A percentile compares a stretch with the other conserved stretches of the same genome.
These are phyloP conservation scores for Aythya baeri DNA, from an alignment of 2,113 vertebrate genomes.

Conservation along the genomic window DNA sequence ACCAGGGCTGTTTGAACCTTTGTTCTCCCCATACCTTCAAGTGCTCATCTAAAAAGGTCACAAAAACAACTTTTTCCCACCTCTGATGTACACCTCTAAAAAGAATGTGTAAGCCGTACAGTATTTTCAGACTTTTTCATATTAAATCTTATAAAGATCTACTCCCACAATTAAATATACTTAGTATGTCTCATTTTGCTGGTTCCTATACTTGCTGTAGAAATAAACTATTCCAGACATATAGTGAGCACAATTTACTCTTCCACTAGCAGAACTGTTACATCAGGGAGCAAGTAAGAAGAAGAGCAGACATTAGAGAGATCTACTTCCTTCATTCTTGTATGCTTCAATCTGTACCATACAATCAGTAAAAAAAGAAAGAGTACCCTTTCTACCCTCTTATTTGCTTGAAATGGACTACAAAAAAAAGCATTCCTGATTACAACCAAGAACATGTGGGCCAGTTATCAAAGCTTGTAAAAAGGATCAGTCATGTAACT, in stretches of 20 bases:
- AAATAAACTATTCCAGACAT: not conserved
- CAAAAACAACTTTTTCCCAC: not conserved
- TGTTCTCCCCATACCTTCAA: not conserved
- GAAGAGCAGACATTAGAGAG: not conserved
- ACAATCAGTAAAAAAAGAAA: not conserved
- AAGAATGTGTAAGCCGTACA: not conserved
- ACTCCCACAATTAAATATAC: not conserved
- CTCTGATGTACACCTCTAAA: not conserved
- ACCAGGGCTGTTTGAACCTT: not conserved
- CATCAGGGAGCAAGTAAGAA: not conserved
- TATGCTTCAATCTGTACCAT: not conserved
- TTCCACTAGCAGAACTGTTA: not conserved
- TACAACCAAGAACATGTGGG: not conserved
- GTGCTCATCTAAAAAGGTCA: not conserved
- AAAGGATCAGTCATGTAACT: not conserved
- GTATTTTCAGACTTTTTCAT: not conserved
- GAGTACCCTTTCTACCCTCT: not conserved
- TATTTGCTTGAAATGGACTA: not conserved
- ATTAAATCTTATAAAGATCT: not conserved
- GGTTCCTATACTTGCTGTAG: not conserved
- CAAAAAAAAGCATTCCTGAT: not conserved
- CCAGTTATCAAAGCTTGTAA: not conserved
- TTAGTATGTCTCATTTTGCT: not conserved
- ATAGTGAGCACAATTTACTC: not conserved
- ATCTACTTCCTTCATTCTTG: slow-evolving; percentile 14